phyloP scores from a whole-genome alignment of 2,888 invertebrate genomes.

The Norana najaformis region DNA sequence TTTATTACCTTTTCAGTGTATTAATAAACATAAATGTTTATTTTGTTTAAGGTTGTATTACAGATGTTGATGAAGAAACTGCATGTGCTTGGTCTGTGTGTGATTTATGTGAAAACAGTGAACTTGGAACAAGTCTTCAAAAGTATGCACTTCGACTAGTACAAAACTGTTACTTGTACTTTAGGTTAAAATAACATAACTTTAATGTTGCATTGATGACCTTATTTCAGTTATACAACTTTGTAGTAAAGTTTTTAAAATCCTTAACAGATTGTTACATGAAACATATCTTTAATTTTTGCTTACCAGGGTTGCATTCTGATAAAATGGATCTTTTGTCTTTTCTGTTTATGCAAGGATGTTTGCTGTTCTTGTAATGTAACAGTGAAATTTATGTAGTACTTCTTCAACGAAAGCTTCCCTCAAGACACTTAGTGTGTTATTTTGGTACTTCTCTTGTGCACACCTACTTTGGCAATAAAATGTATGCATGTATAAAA shows the following conservation, averaged over 20 bases:
- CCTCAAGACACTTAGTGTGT: not conserved
- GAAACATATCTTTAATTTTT: too few species aligned
- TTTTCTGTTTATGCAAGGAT: not conserved
- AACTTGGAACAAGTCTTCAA: not conserved
- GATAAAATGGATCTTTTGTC: too few species aligned
- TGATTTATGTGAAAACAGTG: conserved; percentile 10
- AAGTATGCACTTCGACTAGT: not conserved
- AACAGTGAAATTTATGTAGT: not conserved
- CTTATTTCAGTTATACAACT: not conserved
- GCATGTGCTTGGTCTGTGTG: conserved; percentile 19
- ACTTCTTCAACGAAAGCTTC: too few species aligned
- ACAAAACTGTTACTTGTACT: not conserved
- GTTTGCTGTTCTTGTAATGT: not conserved
- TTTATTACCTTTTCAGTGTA: not conserved
- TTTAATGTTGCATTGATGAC: too few species aligned
- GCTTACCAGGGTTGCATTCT: too few species aligned
- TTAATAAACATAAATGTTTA: not conserved
- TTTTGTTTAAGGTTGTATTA: conserved; percentile 1
- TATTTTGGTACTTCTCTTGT: not conserved
- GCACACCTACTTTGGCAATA: not conserved
- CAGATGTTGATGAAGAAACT: conserved; percentile 10
- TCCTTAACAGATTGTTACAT: too few species aligned
- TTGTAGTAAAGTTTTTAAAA: not conserved
- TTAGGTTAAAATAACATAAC: not conserved
- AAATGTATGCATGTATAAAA: too few species aligned